phyloP scores from a whole-genome alignment of 1,140 invertebrate species.

The Bombus sibiricus region DNA sequence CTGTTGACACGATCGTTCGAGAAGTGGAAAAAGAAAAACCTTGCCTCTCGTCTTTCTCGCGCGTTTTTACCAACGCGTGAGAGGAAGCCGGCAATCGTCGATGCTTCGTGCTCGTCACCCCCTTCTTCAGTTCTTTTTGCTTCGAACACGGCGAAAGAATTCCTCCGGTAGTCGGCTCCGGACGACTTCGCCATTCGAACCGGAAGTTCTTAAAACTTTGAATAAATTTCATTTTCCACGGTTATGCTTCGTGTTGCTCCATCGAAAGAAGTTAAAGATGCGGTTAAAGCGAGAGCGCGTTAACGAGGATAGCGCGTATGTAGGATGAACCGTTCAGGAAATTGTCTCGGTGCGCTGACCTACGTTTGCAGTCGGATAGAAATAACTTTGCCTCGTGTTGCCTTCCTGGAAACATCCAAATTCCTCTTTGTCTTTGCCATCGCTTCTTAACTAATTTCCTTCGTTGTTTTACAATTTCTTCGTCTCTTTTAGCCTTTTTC shows the following conservation, averaged over 20 bases:
- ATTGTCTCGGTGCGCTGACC: slow-evolving; percentile 77
- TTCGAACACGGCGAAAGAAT: too few relatives aligned
- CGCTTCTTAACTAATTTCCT: neutral
- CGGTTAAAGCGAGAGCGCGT: neutral
- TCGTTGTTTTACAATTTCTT: neutral
- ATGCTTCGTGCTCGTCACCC: neutral
- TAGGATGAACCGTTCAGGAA: slow-evolving; percentile 56
- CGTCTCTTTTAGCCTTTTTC: neutral
- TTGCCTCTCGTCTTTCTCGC: neutral
- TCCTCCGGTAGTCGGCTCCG: too few relatives aligned
- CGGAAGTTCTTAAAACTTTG: neutral
- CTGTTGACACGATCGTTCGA: neutral
- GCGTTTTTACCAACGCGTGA: neutral
- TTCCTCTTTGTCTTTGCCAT: slow-evolving; percentile 6
- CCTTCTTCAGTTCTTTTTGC: too few relatives aligned
- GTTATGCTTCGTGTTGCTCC: too few relatives aligned
- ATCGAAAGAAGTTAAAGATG: neutral
- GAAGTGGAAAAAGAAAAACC: too few relatives aligned
- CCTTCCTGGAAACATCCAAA: slow-evolving; percentile 58
- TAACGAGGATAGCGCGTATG: slow-evolving; percentile 14
- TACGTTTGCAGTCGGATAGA: slow-evolving; percentile 64
- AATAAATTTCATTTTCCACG: neutral
- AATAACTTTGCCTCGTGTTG: slow-evolving; percentile 71
- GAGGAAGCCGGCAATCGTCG: neutral
- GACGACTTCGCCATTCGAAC: neutral